phyloP scores from a whole-genome alignment of 2,113 vertebrate species.

The Colossoma macropomum region DNA sequence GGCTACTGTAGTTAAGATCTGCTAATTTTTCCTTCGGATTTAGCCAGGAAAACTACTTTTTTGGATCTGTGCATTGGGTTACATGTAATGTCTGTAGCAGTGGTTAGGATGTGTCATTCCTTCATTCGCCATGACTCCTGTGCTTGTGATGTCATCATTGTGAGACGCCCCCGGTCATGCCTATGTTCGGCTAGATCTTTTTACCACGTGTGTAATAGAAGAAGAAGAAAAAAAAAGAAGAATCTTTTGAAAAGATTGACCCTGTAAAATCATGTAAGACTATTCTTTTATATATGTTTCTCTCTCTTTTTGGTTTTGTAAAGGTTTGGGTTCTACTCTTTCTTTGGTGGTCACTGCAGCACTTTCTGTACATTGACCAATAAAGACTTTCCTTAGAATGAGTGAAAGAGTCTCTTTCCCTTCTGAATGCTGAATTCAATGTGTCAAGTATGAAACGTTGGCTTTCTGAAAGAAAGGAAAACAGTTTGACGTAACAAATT shows the following conservation, averaged over 20 bases:
- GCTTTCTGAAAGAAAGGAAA: too few relatives aligned
- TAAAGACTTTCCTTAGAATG: slow-evolving; percentile 95
- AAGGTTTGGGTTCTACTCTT: slow-evolving; percentile 73
- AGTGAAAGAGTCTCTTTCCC: slow-evolving; percentile 28
- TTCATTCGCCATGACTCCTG: slow-evolving; percentile 62
- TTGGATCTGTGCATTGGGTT: slow-evolving; percentile 52
- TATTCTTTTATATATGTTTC: slow-evolving; percentile 76
- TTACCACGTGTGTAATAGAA: slow-evolving; percentile 65
- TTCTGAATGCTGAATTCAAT: not conserved
- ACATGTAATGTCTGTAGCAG: slow-evolving; percentile 56
- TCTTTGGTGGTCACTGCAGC: slow-evolving; percentile 85
- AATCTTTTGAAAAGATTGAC: slow-evolving; percentile 75
- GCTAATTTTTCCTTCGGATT: slow-evolving; percentile 38
- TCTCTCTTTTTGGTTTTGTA: slow-evolving; percentile 74
- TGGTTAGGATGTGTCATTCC: slow-evolving; percentile 53
- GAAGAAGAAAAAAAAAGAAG: slow-evolving; percentile 61
- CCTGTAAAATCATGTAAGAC: slow-evolving; percentile 76
- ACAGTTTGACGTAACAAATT: too few relatives aligned
- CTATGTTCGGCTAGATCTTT: slow-evolving; percentile 63
- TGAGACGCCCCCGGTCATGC: slow-evolving; percentile 61
- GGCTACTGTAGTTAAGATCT: not conserved
- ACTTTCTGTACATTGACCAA: slow-evolving; percentile 95
- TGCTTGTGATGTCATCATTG: slow-evolving; percentile 76
- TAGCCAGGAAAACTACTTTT: slow-evolving; percentile 44
- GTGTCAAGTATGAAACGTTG: too few relatives aligned